Conservation (phyloP, 1,140 invertebrate species). For the Pollicipes pollicipes region DNA sequence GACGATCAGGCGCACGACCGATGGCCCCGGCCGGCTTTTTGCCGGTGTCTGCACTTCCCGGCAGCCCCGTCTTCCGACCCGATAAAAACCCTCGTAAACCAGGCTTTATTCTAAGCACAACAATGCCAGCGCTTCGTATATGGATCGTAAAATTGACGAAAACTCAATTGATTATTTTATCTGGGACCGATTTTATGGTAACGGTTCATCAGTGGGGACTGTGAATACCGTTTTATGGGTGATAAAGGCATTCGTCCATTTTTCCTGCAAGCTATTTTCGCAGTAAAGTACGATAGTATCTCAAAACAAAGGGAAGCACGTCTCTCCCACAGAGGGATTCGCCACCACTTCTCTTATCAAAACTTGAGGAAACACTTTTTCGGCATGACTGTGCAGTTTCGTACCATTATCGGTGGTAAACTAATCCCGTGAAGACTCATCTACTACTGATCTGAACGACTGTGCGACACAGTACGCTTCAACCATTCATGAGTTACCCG, state of each 20-base stretch:
- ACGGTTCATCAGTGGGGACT: neutral
- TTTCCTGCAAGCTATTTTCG: neutral
- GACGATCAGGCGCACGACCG: neutral
- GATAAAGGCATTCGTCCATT: neutral
- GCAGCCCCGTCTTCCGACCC: neutral
- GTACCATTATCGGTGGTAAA: too few relatives aligned
- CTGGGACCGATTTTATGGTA: neutral
- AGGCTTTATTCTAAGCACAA: neutral
- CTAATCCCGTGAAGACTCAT: too few relatives aligned
- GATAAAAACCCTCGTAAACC: neutral
- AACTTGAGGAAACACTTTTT: neutral
- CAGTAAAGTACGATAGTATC: neutral
- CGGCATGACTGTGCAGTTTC: too few relatives aligned
- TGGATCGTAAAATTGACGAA: neutral
- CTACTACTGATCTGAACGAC: too few relatives aligned
- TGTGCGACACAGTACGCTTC: too few relatives aligned
- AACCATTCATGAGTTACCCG: too few relatives aligned
- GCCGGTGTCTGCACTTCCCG: neutral
- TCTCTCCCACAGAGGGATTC: neutral
- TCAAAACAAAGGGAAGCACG: neutral
- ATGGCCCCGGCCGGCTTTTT: neutral
- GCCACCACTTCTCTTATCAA: neutral
- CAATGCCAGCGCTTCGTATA: neutral
- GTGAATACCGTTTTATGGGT: neutral
- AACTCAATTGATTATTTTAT: conserved; percentile 2